Conservation (phyloP, 1,140 invertebrate species). For the Eulimnadia texana region DNA sequence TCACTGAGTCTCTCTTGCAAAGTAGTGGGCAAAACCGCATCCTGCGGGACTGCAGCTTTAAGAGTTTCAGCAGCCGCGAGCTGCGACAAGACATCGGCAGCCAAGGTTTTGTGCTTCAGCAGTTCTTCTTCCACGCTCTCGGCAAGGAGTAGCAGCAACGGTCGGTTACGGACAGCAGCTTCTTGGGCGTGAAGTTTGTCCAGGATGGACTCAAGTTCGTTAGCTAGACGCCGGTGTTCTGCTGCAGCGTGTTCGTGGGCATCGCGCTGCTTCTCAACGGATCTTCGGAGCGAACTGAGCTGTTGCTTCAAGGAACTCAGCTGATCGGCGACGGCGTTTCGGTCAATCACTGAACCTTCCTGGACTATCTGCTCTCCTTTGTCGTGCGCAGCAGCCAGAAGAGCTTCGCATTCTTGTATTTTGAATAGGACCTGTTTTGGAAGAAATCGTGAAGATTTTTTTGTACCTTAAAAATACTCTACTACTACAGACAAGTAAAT, state of each 20-base stretch:
- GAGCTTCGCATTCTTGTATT: conserved; percentile 69
- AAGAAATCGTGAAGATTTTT: background rate
- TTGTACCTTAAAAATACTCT: background rate
- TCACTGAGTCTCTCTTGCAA: conserved; percentile 69
- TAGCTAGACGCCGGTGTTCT: conserved; percentile 63
- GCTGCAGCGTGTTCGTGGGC: conserved; percentile 75
- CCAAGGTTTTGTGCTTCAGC: conserved; percentile 54
- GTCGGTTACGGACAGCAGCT: conserved; percentile 60
- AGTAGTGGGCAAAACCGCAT: conserved; percentile 54
- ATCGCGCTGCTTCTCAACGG: conserved; percentile 67
- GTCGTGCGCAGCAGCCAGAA: conserved; percentile 65
- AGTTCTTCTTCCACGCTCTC: conserved; percentile 66
- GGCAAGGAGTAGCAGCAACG: conserved; percentile 58
- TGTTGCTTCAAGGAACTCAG: conserved; percentile 73
- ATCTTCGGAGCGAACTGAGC: conserved; percentile 55
- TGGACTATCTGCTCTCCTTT: conserved; percentile 81
- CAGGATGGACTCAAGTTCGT: conserved; percentile 62
- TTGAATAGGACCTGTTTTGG: conserved; percentile 45
- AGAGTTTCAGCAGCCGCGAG: conserved; percentile 43
- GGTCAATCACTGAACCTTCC: conserved; percentile 69
- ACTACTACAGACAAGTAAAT: too few relatives aligned
- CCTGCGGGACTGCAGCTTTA: background rate
- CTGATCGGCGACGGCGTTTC: conserved; percentile 73
- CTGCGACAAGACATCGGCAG: conserved; percentile 50
- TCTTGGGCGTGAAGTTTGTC: conserved; percentile 75